Percentiles rank a stretch among this genome's conserved stretches.
These are phyloP conservation scores for crab-eating macaque (Macaca fascicularis) DNA, from an alignment of 2,113 vertebrate genomes.

Conservation along the genomic window T2T-MFA8v1.1 NC_088377.1:29579001-29579500, in stretches of 20 bases:
- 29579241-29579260: conserved; percentile 10
- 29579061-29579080: not conserved
- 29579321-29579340: not conserved
- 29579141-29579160: not conserved
- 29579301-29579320: not conserved
- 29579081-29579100: not conserved
- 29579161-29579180: conserved; percentile 10
- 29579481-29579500: not conserved
- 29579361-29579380: not conserved
- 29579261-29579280: not conserved
- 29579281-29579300: not conserved
- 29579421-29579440: not conserved
- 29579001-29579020: conserved; percentile 17
- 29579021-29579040: not conserved
- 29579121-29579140: not conserved
- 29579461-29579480: not conserved
- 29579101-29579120: not conserved
- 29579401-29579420: not conserved
- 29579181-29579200: not conserved
- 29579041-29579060: not conserved
- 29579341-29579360: not conserved
- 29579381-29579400: not conserved
- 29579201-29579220: not conserved
- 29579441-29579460: not conserved
- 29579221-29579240: not conserved